Base-by-base conservation (phyloP, 2,113 vertebrate genomes). In the Zapus hudsonius region DNA sequence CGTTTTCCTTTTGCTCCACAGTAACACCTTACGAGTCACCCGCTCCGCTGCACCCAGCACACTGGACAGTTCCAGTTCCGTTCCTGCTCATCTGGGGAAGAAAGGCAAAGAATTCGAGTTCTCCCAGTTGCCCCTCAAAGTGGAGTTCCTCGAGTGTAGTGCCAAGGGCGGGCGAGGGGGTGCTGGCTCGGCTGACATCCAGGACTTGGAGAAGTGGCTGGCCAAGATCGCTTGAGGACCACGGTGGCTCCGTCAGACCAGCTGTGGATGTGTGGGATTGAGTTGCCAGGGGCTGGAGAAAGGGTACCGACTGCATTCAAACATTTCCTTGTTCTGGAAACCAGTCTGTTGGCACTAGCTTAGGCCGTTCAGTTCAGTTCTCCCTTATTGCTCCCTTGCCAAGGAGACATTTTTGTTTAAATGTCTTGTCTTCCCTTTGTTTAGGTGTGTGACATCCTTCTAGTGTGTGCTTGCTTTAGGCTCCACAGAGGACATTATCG, bases 21-120 rank as follows among this genome's bases (percentile, higher is more conserved):
- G 99, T 94, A 99, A 99, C 90, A 99, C 99, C 42, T 97, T 99
- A 89, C 97, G 99, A 92, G 98, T 99, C 93, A 99, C 99, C 0
- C 98, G 98, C 19, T 99, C 99, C 0, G 99, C 99, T 31, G 99
- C 99, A 1, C 99, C 99, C 86, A 99, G 98, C 96, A 98, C 99
- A 47, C 98, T 99, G 98, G 99, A 99, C 44, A 98, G 98, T 59
- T 98, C 98, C 12, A 97, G 96, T 20, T 96, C 97, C 0, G 98
- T 97, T 15, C 97, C 96, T 3, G 86, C 96, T 89, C 98, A 98
- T 74, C 98, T 99, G 93, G 99, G 99, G 6, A 99, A 98, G 97
- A 99, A 99, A 96, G 99, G 99, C 93, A 99, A 99, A 95, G 99
- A 99, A 70, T 99, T 99, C 3, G 99, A 99, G 73, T 99, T 99